Conservation (phyloP, 2,888 invertebrate species). For the Cosmopolites sordidus region DNA sequence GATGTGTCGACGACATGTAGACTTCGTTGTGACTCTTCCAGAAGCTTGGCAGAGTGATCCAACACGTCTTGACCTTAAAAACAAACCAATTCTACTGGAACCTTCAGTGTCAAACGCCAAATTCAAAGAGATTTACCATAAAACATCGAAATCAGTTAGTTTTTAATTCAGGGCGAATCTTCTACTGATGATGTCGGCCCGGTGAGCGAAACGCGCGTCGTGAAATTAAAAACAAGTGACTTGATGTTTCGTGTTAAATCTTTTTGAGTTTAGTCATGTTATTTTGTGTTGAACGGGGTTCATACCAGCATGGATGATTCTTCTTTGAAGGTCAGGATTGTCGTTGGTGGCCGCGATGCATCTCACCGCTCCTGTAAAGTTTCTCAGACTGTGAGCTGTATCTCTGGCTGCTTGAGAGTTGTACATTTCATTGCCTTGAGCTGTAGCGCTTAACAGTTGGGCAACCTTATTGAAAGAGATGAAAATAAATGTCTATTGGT, state of each 20-base stretch:
- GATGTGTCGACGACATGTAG: constrained; percentile 63
- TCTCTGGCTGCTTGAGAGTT: constrained; percentile 78
- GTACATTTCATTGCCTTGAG: constrained; percentile 75
- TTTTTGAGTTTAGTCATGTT: too few relatives aligned
- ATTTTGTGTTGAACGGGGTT: not conserved
- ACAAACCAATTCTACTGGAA: too few relatives aligned
- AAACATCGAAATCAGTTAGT: too few relatives aligned
- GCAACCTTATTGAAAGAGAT: constrained; percentile 47
- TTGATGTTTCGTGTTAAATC: too few relatives aligned
- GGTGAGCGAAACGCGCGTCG: too few relatives aligned
- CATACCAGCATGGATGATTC: constrained; percentile 60
- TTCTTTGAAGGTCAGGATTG: constrained; percentile 54
- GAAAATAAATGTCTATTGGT: not conserved
- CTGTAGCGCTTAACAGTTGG: constrained; percentile 79
- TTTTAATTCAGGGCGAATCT: too few relatives aligned
- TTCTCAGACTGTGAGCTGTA: constrained; percentile 71
- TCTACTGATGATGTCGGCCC: too few relatives aligned
- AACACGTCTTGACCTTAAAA: constrained; percentile 58
- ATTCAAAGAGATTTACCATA: too few relatives aligned
- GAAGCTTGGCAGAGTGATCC: constrained; percentile 30
- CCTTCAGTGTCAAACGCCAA: too few relatives aligned
- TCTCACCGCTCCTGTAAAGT: constrained; percentile 62
- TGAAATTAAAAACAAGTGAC: too few relatives aligned
- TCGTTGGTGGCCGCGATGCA: constrained; percentile 72
- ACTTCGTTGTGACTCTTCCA: constrained; percentile 68